Evolutionary conservation across 2,888 invertebrate genomes (phyloP).

Genomic region (Cistogaster globosa): DNA sequence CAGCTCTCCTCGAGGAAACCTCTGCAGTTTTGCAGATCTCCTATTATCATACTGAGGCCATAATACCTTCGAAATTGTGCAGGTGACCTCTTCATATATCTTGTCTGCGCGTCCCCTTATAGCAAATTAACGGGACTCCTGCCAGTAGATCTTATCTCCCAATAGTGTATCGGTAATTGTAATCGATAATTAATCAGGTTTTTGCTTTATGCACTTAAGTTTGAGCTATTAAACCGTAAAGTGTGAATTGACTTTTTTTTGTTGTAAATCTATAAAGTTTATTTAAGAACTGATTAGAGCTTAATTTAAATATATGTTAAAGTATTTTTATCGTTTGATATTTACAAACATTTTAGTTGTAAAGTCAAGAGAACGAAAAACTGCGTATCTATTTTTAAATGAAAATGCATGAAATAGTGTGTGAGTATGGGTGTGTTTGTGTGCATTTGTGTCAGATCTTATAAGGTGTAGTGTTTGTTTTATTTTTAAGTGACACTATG

Average conservation of each 20-base stretch:
- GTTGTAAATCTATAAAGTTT: neutral
- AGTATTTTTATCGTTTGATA: conserved; percentile 15
- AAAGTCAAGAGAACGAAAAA: neutral
- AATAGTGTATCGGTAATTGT: neutral
- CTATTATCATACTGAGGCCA: too few species aligned
- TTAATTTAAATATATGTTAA: conserved; percentile 10
- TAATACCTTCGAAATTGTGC: too few species aligned
- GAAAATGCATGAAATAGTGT: neutral
- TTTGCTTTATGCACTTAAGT: too few species aligned
- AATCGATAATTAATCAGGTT: too few species aligned
- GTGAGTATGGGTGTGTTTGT: neutral
- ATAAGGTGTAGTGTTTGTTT: conserved; percentile 45
- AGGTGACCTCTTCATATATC: too few species aligned
- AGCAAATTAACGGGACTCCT: too few species aligned
- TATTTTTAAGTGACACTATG: conserved; percentile 14
- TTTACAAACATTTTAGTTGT: conserved; percentile 11
- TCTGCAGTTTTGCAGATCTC: too few species aligned
- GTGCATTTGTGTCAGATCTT: conserved; percentile 19
- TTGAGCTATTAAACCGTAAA: too few species aligned
- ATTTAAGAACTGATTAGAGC: neutral
- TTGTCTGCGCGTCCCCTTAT: too few species aligned
- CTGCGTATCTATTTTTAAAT: conserved; percentile 6
- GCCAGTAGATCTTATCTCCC: too few species aligned
- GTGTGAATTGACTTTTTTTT: neutral
- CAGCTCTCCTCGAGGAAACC: too few species aligned